Percentiles rank a stretch among this genome's conserved stretches.
Evolutionary conservation across 2,113 vertebrate species (phyloP).

Genomic region (Pundamilia nyererei): DNA sequence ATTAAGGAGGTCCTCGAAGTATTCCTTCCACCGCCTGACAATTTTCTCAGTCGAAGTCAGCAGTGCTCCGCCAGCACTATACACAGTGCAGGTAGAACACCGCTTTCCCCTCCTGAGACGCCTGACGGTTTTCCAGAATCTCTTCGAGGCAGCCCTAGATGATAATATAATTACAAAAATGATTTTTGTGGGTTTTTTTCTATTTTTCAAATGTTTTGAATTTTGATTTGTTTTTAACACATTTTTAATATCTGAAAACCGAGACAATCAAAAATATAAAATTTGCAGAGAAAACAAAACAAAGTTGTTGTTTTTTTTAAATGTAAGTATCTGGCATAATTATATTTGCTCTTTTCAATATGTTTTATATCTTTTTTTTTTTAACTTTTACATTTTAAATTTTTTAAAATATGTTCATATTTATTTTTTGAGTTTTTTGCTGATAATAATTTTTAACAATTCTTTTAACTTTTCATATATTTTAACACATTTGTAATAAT

Average conservation of each 20-base stretch:
- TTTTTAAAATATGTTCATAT: background rate
- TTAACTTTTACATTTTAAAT: background rate
- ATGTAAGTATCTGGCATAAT: background rate
- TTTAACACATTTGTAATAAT: background rate
- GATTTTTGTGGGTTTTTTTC: accelerated
- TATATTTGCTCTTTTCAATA: background rate
- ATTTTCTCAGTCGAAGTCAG: too few species aligned
- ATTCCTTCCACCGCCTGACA: too few species aligned
- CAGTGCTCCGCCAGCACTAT: too few species aligned
- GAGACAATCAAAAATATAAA: background rate
- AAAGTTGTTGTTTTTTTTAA: too few species aligned
- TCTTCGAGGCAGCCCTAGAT: accelerated
- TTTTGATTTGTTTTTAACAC: background rate
- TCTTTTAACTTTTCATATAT: background rate
- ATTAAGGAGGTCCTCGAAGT: too few species aligned
- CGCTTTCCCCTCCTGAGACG: too few species aligned
- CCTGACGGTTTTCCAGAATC: too few species aligned
- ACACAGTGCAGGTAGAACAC: too few species aligned
- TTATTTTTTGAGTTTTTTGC: accelerated
- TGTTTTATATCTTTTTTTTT: background rate
- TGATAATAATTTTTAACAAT: background rate
- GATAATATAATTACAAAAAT: background rate
- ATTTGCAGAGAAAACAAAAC: background rate
- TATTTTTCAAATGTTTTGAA: background rate
- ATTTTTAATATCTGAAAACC: background rate